Conservation (phyloP, 2,888 invertebrate genomes). For the Stenolophus ochropezus region DNA sequence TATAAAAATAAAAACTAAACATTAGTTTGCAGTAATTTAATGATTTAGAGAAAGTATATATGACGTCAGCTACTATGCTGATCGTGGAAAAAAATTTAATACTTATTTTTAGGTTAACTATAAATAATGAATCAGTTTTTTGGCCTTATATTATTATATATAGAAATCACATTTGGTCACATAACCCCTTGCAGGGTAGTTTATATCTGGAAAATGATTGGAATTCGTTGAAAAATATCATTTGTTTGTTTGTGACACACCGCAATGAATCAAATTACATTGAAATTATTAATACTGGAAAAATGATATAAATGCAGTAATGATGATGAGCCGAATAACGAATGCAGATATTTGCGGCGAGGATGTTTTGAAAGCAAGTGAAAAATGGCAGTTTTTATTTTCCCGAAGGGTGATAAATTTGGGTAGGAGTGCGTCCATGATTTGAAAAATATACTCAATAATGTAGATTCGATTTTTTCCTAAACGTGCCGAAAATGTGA, state of each 20-base stretch:
- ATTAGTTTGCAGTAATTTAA: too few species aligned
- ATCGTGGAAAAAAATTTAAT: too few species aligned
- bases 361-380: constrained; percentile 21
- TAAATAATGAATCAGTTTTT: too few species aligned
- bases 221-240: neutral
- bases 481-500: constrained; percentile 37
- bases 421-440: constrained; percentile 27
- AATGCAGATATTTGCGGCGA: constrained; percentile 20
- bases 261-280: neutral
- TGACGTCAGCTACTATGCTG: too few species aligned
- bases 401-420: constrained; percentile 31
- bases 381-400: constrained; percentile 34
- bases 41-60: too few species aligned
- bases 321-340: constrained; percentile 11
- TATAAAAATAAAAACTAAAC: too few species aligned
- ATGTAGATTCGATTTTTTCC: constrained; percentile 34
- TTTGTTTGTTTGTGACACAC: neutral
- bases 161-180: too few species aligned
- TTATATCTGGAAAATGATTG: neutral
- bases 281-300: neutral
- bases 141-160: too few species aligned
- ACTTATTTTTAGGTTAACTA: too few species aligned
- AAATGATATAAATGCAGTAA: neutral
- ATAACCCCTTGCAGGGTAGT: neutral
- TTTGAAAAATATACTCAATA: constrained; percentile 37